Evolutionary conservation across 2,888 invertebrate genomes (phyloP).

Genomic region (Tachina lurida): DNA sequence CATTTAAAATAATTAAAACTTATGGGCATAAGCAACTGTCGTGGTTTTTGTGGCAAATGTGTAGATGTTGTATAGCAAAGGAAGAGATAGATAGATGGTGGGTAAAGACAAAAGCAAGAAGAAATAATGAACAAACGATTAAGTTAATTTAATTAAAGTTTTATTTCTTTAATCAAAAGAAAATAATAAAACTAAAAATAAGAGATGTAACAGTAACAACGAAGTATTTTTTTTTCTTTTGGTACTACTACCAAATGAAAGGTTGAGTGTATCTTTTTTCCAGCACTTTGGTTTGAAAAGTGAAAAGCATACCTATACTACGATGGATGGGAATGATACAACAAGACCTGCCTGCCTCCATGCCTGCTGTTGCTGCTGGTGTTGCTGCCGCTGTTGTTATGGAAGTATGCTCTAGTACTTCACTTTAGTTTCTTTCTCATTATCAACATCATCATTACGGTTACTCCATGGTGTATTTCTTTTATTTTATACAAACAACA

Average conservation of each 20-base stretch:
- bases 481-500: constrained; percentile 43
- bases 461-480: constrained; percentile 37
- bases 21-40: constrained; percentile 34
- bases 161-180: constrained; percentile 57
- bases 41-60: background rate
- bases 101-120: constrained; percentile 36
- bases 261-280: constrained; percentile 50
- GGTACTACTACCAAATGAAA: constrained; percentile 51
- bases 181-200: constrained; percentile 40
- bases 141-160: constrained; percentile 59
- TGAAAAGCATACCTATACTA: constrained; percentile 56
- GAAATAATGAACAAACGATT: constrained; percentile 32
- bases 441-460: constrained; percentile 38
- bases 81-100: background rate
- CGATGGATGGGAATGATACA: constrained; percentile 20
- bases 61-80: constrained; percentile 1
- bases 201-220: constrained; percentile 34
- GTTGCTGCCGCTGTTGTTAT: background rate
- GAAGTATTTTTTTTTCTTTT: background rate
- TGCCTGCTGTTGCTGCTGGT: constrained; percentile 1
- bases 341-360: background rate
- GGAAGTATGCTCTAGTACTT: constrained; percentile 62
- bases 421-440: constrained; percentile 64
- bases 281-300: constrained; percentile 61
- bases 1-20: constrained; percentile 8